Percentiles rank a stretch among this genome's conserved stretches.
Evolutionary conservation across 2,888 invertebrate genomes (phyloP).

Genomic region (Mesorhabditis belari): DNA sequence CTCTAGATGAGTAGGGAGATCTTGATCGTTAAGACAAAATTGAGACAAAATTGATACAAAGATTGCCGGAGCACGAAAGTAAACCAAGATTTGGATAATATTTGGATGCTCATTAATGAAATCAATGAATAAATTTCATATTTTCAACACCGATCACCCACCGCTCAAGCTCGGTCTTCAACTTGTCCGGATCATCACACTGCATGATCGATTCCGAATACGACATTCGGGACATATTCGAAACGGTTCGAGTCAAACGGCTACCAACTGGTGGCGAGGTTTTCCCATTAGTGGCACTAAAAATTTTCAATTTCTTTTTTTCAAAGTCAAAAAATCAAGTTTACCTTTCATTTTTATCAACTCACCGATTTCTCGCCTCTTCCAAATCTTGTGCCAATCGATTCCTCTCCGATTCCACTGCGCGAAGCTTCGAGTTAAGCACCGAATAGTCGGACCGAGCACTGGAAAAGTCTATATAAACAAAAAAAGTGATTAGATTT

Average conservation of each 20-base stretch:
- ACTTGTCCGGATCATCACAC: conserved; percentile 20
- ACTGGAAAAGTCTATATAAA: no score
- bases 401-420: neutral
- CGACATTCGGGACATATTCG: neutral
- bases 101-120: no score
- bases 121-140: no score
- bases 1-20: no score
- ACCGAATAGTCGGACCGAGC: neutral
- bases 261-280: neutral
- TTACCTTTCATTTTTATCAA: no score
- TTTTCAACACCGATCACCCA: no score
- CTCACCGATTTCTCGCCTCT: no score
- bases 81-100: no score
- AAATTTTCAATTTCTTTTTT: neutral
- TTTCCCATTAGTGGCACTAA: neutral
- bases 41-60: no score
- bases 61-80: no score
- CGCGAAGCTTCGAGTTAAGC: neutral
- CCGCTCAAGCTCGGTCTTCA: conserved; percentile 26
- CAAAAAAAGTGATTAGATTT: no score
- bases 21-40: no score
- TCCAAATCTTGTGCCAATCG: neutral
- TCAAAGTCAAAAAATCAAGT: neutral
- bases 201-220: conserved; percentile 9
- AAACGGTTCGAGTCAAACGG: neutral